Evolutionary conservation across 1,140 invertebrate genomes (phyloP), one percentile per base, ranked within the genome.

Genomic region (Polypedilum vanderplanki): DNA sequence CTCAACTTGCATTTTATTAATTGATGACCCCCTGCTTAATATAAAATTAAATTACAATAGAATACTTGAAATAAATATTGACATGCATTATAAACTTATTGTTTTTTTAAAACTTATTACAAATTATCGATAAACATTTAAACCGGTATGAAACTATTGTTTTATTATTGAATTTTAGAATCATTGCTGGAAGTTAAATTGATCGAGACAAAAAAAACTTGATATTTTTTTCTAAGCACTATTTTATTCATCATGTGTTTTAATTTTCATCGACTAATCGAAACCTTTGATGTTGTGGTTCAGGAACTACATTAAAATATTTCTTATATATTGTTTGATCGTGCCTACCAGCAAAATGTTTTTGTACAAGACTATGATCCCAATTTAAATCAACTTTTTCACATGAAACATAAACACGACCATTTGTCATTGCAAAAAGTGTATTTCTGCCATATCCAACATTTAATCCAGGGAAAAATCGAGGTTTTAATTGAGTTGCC

Each of bases 381-480:
- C 89, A 91, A 77, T 92, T 86, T 0, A 88, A 88, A 77, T 93
- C 85, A 75, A 89, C 85, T 79, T 89, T 87, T 80, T 95, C 93
- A 83, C 90, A 92, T 8, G 91, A 92, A 1, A 94, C 83, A 0
- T 89, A 80, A 4, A 94, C 91, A 81, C 84, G 88, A 2, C 93
- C 93, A 22, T 87, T 77, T 79, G 89, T 86, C 78, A 92, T 85
- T 0, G 93, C 91, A 85, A 88, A 93, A 15, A 95, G 79, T 2
- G 90, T 91, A 83, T 94, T 89, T 75, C 83, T 83, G 17, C 91
- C 91, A 76, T 93, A 87, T 4, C 91, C 91, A 78, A 93, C 92
- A 86, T 93, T 89, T 75, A 93, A 81, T 3, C 92, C 92, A n/a
- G 92, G 91, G 84, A 93, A 91, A 80, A 90, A 93, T 76, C 91